Evolutionary conservation across 2,113 vertebrate species (phyloP).

Genomic region (Heptranchias perlo): DNA sequence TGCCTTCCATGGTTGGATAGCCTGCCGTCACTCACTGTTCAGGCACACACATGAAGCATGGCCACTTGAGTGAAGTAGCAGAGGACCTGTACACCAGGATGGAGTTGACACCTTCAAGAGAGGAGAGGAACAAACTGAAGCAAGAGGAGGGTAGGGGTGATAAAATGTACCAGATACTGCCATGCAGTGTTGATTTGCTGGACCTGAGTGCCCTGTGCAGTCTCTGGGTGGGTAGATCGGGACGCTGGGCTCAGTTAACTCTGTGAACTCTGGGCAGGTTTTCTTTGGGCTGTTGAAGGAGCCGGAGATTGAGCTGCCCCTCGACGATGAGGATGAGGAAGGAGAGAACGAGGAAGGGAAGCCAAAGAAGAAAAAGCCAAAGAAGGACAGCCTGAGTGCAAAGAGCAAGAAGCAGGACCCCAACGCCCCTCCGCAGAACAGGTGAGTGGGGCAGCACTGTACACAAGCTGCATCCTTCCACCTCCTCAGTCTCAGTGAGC

Average conservation of each 20-base stretch:
- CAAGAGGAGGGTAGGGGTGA: too few species aligned
- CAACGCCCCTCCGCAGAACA: slow-evolving; percentile 85
- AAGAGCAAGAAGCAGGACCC: slow-evolving; percentile 99
- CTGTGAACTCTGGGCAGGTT: slow-evolving; percentile 59
- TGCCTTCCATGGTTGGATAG: neutral
- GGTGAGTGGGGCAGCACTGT: slow-evolving; percentile 54
- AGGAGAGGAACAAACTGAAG: neutral
- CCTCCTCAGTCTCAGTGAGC: neutral
- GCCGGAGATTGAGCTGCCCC: slow-evolving; percentile 92
- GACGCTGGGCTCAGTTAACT: neutral
- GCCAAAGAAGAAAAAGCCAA: slow-evolving; percentile 97
- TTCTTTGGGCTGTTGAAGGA: slow-evolving; percentile 93
- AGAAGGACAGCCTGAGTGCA: slow-evolving; percentile 86
- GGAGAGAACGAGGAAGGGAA: slow-evolving; percentile 97
- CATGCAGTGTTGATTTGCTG: neutral
- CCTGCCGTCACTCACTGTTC: too few species aligned
- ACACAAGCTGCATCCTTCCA: neutral
- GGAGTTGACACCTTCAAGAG: too few species aligned
- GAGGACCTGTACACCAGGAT: neutral
- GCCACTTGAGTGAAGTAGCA: neutral
- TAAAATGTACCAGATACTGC: neutral
- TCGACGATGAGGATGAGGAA: slow-evolving; percentile 97
- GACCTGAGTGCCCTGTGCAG: neutral
- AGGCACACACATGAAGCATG: too few species aligned
- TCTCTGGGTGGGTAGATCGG: too few species aligned